phyloP scores from a whole-genome alignment of 64 coral and sea anemone genomes.

The Porites australiensis region DNA sequence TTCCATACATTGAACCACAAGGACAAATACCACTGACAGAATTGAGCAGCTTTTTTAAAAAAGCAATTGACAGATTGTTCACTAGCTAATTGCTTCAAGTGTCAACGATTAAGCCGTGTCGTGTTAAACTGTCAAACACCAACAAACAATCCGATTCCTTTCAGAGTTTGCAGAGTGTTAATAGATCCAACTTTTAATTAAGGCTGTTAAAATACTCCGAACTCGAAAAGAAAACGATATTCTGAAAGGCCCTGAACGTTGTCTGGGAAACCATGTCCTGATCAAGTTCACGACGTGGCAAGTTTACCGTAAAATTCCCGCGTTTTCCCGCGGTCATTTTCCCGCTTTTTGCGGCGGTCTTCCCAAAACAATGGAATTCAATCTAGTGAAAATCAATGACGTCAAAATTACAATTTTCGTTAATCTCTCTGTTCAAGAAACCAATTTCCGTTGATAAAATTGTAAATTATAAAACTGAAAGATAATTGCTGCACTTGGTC shows the following conservation, averaged over 20 bases:
- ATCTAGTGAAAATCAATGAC: too few species aligned
- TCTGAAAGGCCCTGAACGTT: background rate
- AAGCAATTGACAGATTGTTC: slow-evolving; percentile 36
- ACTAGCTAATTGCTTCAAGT: slow-evolving; percentile 9
- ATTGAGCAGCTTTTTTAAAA: background rate
- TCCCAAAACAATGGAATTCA: background rate
- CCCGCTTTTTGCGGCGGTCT: background rate
- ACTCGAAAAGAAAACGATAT: background rate
- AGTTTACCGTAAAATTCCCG: background rate
- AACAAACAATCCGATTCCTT: too few species aligned
- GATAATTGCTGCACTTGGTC: too few species aligned
- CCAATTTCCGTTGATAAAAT: background rate
- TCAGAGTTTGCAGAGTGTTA: slow-evolving; percentile 15
- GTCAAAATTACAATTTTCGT: background rate
- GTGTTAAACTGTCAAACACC: slow-evolving; percentile 26
- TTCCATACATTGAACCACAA: background rate
- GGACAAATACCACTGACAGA: background rate
- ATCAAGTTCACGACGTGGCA: background rate
- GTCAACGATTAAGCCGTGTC: slow-evolving; percentile 1
- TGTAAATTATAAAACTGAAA: too few species aligned
- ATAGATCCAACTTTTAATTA: slow-evolving; percentile 33
- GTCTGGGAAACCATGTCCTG: background rate
- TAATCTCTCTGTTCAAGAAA: background rate
- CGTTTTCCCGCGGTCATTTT: too few species aligned
- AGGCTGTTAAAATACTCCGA: slow-evolving; percentile 2